phyloP scores from a whole-genome alignment of 53 echinoderm and acorn worm species.

The Astropecten irregularis region DNA sequence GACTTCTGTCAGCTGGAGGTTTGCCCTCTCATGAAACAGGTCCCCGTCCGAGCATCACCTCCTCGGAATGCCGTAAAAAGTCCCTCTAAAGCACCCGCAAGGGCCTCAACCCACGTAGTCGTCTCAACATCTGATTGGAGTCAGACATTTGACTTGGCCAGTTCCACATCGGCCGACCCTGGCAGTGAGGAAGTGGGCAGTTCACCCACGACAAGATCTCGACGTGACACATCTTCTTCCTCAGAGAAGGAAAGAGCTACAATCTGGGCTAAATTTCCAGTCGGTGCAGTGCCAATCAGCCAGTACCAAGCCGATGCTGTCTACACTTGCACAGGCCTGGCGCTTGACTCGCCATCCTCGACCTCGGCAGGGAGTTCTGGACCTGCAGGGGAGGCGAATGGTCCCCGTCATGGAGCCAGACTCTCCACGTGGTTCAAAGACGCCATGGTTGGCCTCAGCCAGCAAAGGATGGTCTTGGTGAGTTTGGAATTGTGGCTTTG shows the following conservation, averaged over 20 bases:
- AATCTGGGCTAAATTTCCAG: neutral
- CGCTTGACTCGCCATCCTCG: neutral
- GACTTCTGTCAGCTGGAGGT: constrained; percentile 30
- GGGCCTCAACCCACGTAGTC: neutral
- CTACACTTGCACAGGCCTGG: constrained; percentile 44
- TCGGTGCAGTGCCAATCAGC: neutral
- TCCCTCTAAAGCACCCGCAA: neutral
- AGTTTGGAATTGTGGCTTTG: neutral
- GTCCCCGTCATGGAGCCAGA: neutral
- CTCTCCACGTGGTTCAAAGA: constrained; percentile 74
- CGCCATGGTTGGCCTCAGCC: constrained; percentile 62
- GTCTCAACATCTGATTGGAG: constrained; percentile 6
- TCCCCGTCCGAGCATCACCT: neutral
- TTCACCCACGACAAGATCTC: neutral
- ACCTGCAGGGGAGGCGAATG: neutral
- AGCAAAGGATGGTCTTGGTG: constrained; percentile 63
- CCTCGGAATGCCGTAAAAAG: neutral
- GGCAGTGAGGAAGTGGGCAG: neutral
- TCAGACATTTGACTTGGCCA: neutral
- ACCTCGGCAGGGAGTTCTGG: neutral
- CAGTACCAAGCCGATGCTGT: constrained; percentile 21
- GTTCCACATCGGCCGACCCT: neutral
- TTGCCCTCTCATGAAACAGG: neutral
- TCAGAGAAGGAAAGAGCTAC: neutral
- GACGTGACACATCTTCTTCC: neutral